Percentiles rank a stretch among this genome's conserved stretches.
Conservation (phyloP, 1,140 invertebrate genomes). For the Dysdera silvatica region DNA sequence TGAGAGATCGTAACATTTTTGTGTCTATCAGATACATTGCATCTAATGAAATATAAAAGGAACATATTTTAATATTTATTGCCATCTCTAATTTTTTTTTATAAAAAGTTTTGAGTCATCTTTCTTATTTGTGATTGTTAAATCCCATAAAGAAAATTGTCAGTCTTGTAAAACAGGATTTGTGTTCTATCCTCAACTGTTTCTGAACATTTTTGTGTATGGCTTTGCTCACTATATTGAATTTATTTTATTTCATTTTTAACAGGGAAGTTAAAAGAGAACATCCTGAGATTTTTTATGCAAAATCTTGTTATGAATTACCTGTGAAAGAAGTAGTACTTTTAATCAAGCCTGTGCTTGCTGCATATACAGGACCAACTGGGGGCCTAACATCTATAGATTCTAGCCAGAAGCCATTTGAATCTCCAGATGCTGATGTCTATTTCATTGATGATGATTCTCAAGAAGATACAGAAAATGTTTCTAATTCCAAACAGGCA, state of each 20-base stretch:
- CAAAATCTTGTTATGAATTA: conserved; percentile 40
- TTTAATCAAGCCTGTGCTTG: conserved; percentile 48
- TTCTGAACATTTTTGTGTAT: no score
- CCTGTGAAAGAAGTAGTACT: conserved; percentile 52
- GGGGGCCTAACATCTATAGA: conserved; percentile 63
- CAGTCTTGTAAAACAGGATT: no score
- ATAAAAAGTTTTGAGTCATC: no score
- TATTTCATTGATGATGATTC: conserved; percentile 59
- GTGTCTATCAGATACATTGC: no score
- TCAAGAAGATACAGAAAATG: conserved; percentile 17
- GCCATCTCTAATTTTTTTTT: no score
- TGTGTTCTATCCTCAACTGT: no score
- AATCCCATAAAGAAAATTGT: no score
- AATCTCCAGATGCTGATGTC: conserved; percentile 57
- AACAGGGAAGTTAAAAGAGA: conserved; percentile 37
- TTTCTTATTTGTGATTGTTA: no score
- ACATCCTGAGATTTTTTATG: conserved; percentile 41
- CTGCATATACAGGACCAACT: conserved; percentile 66
- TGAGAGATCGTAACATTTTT: no score
- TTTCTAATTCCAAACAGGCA: neutral
- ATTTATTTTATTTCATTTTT: neutral
- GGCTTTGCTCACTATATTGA: no score
- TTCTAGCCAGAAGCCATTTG: conserved; percentile 27
- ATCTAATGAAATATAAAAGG: no score
- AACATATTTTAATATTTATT: no score